These are phyloP conservation scores for Saccopteryx leptura DNA, from an alignment of 2,113 vertebrate genomes.

Conservation along the genomic window DNA sequence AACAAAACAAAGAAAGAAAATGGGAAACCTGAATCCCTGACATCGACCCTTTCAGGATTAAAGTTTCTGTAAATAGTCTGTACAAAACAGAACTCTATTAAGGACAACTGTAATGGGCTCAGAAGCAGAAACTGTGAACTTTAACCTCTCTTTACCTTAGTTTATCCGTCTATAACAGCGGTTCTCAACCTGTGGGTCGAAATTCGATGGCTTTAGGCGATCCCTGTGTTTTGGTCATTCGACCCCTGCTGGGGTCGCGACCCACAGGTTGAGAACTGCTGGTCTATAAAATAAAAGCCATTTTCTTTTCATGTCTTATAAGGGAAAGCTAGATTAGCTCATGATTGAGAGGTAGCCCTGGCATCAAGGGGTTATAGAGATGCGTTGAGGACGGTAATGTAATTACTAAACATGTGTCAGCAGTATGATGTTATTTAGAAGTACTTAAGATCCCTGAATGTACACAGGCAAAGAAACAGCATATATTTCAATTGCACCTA, in stretches of 20 bases:
- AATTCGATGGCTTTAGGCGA: too few relatives aligned
- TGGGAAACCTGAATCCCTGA: conserved; percentile 56
- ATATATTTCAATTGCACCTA: not conserved
- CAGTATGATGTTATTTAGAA: conserved; percentile 11
- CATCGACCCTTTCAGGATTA: not conserved
- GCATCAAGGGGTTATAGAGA: not conserved
- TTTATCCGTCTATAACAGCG: not conserved
- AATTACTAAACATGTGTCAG: conserved; percentile 16
- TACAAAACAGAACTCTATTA: not conserved
- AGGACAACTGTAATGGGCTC: not conserved
- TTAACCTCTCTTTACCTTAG: not conserved
- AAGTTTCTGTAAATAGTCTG: conserved; percentile 24
- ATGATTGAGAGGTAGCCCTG: conserved; percentile 48
- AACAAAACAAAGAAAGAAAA: conserved; percentile 72
- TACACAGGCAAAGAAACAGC: not conserved
- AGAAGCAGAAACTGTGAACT: not conserved
- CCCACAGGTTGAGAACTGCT: too few relatives aligned
- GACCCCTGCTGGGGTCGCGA: too few relatives aligned
- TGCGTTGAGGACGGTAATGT: conserved; percentile 34
- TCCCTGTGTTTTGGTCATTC: too few relatives aligned
- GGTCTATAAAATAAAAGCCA: not conserved
- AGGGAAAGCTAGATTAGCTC: conserved; percentile 46
- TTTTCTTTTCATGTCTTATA: conserved; percentile 28
- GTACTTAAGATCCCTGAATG: not conserved
- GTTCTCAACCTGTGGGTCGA: too few relatives aligned